Conservation (phyloP, 2,888 invertebrate genomes). For the Dromius quadrimaculatus region DNA sequence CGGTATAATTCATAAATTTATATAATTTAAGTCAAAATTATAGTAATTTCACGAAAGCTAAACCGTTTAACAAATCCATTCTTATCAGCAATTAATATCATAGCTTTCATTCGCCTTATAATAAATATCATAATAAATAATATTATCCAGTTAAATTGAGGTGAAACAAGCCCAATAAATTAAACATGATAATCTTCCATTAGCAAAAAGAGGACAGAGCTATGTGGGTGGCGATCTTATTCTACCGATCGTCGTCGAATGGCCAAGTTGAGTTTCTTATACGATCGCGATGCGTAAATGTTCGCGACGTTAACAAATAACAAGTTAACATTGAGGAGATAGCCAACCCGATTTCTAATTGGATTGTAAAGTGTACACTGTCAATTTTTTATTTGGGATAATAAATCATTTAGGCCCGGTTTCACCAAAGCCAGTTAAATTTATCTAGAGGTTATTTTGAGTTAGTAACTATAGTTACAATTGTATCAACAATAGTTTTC, state of each 20-base stretch:
- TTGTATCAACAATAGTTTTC: too few species aligned
- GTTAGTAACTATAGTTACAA: too few species aligned
- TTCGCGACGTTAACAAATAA: conserved; percentile 1
- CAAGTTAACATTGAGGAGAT: neutral
- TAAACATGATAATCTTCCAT: conserved; percentile 25
- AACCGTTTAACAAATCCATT: neutral
- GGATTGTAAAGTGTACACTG: conserved; percentile 11
- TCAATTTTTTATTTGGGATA: neutral
- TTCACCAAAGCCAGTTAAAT: too few species aligned
- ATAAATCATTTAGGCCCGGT: conserved; percentile 15
- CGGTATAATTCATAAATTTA: too few species aligned
- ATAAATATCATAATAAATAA: conserved; percentile 4
- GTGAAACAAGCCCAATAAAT: conserved; percentile 24
- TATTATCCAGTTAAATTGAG: conserved; percentile 1
- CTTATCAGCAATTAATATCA: neutral
- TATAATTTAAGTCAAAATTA: conserved; percentile 7
- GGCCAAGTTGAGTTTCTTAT: too few species aligned
- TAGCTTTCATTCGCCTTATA: conserved; percentile 4
- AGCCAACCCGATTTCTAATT: conserved; percentile 19
- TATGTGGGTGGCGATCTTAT: conserved; percentile 25
- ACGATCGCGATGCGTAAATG: conserved; percentile 12
- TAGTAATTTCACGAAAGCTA: neutral
- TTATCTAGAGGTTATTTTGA: too few species aligned
- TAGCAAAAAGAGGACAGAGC: conserved; percentile 26
- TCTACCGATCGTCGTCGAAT: conserved; percentile 11